These are phyloP conservation scores for Hedya salicella DNA, from an alignment of 2,888 invertebrate genomes.

Conservation along the genomic window DNA sequence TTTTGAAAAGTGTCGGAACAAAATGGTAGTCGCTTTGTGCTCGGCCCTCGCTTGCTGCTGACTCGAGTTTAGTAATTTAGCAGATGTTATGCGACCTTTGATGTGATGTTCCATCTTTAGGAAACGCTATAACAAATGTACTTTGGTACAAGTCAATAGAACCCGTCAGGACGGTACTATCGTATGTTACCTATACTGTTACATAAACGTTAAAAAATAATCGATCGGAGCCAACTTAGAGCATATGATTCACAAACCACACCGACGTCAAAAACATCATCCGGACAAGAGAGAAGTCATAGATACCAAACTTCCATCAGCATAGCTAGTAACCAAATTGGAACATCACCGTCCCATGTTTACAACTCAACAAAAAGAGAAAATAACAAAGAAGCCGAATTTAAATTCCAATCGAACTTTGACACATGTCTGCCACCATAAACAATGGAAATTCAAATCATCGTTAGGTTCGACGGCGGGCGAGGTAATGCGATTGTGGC, in stretches of 20 bases:
- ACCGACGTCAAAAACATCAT: conserved; percentile 80
- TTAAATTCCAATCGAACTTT: conserved; percentile 85
- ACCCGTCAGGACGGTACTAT: background rate
- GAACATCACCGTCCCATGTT: conserved; percentile 83
- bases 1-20: conserved; percentile 85
- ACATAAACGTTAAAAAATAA: conserved; percentile 47
- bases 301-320: conserved; percentile 75
- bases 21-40: conserved; percentile 83
- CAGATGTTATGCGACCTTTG: conserved; percentile 78
- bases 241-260: conserved; percentile 80
- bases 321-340: conserved; percentile 79
- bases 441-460: conserved; percentile 85
- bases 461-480: conserved; percentile 74
- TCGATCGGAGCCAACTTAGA: conserved; percentile 45
- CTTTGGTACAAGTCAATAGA: background rate
- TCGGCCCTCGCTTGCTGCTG: conserved; percentile 65
- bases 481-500: conserved; percentile 80
- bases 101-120: conserved; percentile 70
- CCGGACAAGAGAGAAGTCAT: conserved; percentile 72
- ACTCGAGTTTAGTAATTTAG: conserved; percentile 77
- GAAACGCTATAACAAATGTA: conserved; percentile 46
- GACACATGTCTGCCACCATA: conserved; percentile 86
- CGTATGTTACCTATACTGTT: conserved; percentile 9
- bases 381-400: conserved; percentile 84
- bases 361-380: conserved; percentile 82